Evolutionary conservation across 2,888 invertebrate genomes (phyloP), one percentile per base, ranked within the genome.

Genomic region (Cistogaster globosa): DNA sequence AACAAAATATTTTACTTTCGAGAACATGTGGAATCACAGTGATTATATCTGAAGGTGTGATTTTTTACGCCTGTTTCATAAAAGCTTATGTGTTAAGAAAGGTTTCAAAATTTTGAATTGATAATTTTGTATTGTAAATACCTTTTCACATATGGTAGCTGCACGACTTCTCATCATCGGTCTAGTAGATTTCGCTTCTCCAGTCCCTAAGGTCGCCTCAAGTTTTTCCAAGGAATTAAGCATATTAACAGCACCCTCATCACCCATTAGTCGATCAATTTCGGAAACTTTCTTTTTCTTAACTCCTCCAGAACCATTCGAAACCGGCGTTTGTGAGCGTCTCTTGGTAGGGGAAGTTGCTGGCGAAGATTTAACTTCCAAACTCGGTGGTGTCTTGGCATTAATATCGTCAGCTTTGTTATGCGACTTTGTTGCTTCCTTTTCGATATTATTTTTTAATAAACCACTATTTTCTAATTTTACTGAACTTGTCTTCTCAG

Each of bases 181-280:
- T 69, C 89, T 90, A n/a, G 89, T 83, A 9, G 87, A 57, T 63
- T 88, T 88, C 4, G 71, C 42, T 48, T 83, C 79, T 20, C 75
- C 65, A 7, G 26, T 36, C 22, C 71, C 89, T 38, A 78, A 77
- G 32, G 86, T 87, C 9, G 87, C 84, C n/a, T 86, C 84, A 6
- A 87, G 68, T 68, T 88, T 90, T 88, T 97, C 96, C 1, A 97
- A 94, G 26, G 96, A 96, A 89, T 96, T 96, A 57, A 97, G 93
- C 95, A 97, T 96, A 92, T 97, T 97, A 2, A 96, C 96, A 4
- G 97, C 97, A 1, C 97, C 97, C 90, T 97, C 97, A 90, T 97
- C 97, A 93, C 96, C 96, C 83, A 97, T 93, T 69, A 97, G 91
- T 83, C 94, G 95, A 89, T 97, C 97, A 72, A 97, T 94, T 93